These are phyloP conservation scores for Chouioia cunea DNA, from an alignment of 2,888 invertebrate genomes.

Conservation along the genomic window DNA sequence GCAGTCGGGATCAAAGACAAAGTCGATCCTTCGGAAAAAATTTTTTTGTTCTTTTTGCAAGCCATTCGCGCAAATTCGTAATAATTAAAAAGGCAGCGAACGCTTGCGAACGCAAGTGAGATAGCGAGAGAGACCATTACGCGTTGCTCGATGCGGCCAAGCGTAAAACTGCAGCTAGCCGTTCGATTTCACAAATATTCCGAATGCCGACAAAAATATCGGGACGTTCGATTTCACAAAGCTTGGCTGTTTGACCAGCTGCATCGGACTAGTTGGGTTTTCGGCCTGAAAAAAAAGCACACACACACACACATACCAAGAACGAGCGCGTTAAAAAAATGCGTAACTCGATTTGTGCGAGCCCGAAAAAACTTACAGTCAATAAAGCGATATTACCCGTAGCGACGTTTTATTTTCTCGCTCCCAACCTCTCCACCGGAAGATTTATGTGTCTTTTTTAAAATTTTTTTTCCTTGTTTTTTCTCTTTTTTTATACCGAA, in stretches of 20 bases:
- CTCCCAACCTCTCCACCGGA: not conserved
- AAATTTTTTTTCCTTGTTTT: no score
- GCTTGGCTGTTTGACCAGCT: constrained; percentile 42
- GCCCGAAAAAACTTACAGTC: constrained; percentile 39
- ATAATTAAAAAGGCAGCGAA: constrained; percentile 56
- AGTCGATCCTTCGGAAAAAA: constrained; percentile 29
- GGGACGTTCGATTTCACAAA: constrained; percentile 43
- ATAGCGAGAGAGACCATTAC: constrained; percentile 29
- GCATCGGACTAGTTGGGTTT: constrained; percentile 37
- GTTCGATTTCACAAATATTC: constrained; percentile 47
- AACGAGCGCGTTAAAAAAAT: constrained; percentile 26
- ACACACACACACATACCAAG: not conserved
- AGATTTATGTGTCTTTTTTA: no score
- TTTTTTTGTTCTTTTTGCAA: constrained; percentile 36
- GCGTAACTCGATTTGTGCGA: constrained; percentile 40
- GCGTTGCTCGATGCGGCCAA: constrained; percentile 38
- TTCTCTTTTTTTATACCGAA: no score
- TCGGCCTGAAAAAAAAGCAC: not conserved
- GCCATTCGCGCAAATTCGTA: constrained; percentile 3
- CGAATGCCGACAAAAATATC: constrained; percentile 40
- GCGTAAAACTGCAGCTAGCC: constrained; percentile 48
- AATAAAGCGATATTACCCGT: constrained; percentile 42
- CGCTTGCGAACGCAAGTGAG: no score
- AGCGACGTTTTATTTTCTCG: constrained; percentile 32
- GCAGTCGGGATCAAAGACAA: constrained; percentile 44